A percentile compares a stretch with the other conserved stretches of the same genome.
These are phyloP conservation scores for Thermophis baileyi DNA, from an alignment of 2,113 vertebrate species.

Conservation along the genomic window DNA sequence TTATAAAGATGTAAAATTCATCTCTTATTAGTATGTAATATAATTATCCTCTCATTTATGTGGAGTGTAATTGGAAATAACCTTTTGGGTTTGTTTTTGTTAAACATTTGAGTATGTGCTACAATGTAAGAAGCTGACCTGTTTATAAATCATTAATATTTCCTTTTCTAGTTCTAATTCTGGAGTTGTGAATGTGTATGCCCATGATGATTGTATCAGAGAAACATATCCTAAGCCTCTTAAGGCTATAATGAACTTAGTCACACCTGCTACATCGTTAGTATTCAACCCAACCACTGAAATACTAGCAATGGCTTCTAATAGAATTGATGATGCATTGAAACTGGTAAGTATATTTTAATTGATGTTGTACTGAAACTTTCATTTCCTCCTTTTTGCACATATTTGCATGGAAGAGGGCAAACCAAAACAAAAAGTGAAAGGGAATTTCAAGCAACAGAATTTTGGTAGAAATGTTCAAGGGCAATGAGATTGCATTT, in stretches of 20 bases:
- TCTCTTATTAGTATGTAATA: not conserved
- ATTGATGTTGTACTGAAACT: not conserved
- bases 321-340: conserved; percentile 78
- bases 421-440: not conserved
- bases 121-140: not conserved
- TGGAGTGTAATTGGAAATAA: not conserved
- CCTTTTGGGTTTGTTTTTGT: not conserved
- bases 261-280: conserved; percentile 82
- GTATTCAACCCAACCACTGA: conserved; percentile 85
- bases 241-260: conserved; percentile 88
- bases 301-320: conserved; percentile 87
- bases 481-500: not conserved
- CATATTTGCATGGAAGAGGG: not conserved
- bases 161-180: conserved; percentile 73
- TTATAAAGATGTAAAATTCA: not conserved
- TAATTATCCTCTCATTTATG: not conserved
- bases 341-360: conserved; percentile 77
- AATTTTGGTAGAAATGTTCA: not conserved
- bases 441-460: not conserved
- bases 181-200: conserved; percentile 94
- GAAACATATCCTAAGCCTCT: conserved; percentile 80
- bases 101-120: not conserved
- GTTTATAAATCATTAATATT: not conserved
- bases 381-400: not conserved
- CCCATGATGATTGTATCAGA: conserved; percentile 79